A percentile compares a stretch with the other conserved stretches of the same genome.
phyloP scores from a whole-genome alignment of 2,113 vertebrate species.

The Hippocampus zosterae region DNA sequence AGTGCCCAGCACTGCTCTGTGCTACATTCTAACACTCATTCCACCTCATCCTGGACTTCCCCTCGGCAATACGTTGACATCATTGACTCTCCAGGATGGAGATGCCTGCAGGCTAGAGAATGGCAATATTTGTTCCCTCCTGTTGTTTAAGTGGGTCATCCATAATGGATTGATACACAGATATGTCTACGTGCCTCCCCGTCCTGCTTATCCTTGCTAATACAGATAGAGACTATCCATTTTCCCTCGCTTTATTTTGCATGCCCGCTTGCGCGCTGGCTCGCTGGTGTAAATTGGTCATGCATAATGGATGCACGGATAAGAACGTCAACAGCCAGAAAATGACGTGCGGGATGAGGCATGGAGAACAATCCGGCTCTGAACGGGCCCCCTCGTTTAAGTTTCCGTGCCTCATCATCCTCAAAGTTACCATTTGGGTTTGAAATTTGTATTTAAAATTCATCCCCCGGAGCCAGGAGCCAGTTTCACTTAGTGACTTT shows the following conservation, averaged over 20 bases:
- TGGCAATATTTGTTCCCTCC: conserved; percentile 8
- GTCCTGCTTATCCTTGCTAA: conserved; percentile 30
- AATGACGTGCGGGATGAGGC: conserved; percentile 4
- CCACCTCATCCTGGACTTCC: conserved; percentile 1
- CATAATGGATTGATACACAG: conserved; percentile 31
- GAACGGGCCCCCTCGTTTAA: background rate
- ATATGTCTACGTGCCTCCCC: conserved; percentile 32
- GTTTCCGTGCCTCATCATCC: conserved; percentile 1
- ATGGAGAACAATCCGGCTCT: conserved; percentile 1
- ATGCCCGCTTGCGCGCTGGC: conserved; percentile 3
- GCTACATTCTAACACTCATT: conserved; percentile 1
- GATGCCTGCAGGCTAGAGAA: conserved; percentile 26
- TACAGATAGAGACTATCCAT: conserved; percentile 30
- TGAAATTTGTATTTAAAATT: background rate
- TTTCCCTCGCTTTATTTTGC: conserved; percentile 3
- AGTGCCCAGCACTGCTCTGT: background rate
- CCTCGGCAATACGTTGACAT: conserved; percentile 2
- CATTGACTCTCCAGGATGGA: conserved; percentile 35
- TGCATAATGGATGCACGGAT: conserved; percentile 56
- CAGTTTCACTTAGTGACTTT: background rate
- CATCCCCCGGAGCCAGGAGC: background rate
- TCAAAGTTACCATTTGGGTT: conserved; percentile 6
- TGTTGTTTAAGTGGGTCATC: conserved; percentile 35
- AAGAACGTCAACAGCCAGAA: conserved; percentile 17
- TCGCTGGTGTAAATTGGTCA: conserved; percentile 52